Percentiles rank a stretch among this genome's conserved stretches.
Conservation (phyloP, 2,113 vertebrate species). For the Labrus mixtus region DNA sequence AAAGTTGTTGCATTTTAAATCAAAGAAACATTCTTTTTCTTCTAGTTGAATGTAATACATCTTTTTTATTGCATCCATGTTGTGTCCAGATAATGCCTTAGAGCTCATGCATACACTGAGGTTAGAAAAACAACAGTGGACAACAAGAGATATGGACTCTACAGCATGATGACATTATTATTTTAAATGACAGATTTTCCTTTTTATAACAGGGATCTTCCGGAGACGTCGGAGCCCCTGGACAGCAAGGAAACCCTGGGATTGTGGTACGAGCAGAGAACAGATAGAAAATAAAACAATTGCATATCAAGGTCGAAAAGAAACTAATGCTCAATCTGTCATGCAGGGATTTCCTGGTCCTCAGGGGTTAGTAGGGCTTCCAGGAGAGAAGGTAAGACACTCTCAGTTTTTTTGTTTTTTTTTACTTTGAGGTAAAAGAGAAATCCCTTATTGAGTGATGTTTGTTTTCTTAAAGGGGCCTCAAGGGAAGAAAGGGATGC, state of each 20-base stretch:
- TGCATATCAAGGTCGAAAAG: neutral
- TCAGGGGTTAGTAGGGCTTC: conserved; percentile 89
- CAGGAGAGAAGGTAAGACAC: conserved; percentile 90
- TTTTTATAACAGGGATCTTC: conserved; percentile 83
- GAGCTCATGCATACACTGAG: neutral
- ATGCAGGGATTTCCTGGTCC: conserved; percentile 91
- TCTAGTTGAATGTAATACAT: too few species aligned
- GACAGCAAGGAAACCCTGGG: conserved; percentile 93
- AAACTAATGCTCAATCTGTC: conserved; percentile 13
- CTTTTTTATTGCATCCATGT: neutral
- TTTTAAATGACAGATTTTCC: conserved; percentile 15
- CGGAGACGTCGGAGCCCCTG: conserved; percentile 88
- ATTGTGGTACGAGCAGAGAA: conserved; percentile 82
- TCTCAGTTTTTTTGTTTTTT: neutral
- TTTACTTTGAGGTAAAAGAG: neutral
- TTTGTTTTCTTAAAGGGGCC: conserved; percentile 83
- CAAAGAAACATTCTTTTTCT: too few species aligned
- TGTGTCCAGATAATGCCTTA: neutral
- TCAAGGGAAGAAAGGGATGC: conserved; percentile 88
- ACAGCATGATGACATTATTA: neutral
- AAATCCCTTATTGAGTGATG: neutral
- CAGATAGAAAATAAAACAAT: neutral
- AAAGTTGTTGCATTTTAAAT: too few species aligned
- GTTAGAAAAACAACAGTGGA: neutral
- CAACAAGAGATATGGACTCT: neutral